Conservation (phyloP, 2,113 vertebrate genomes). For the Apaloderma vittatum region DNA sequence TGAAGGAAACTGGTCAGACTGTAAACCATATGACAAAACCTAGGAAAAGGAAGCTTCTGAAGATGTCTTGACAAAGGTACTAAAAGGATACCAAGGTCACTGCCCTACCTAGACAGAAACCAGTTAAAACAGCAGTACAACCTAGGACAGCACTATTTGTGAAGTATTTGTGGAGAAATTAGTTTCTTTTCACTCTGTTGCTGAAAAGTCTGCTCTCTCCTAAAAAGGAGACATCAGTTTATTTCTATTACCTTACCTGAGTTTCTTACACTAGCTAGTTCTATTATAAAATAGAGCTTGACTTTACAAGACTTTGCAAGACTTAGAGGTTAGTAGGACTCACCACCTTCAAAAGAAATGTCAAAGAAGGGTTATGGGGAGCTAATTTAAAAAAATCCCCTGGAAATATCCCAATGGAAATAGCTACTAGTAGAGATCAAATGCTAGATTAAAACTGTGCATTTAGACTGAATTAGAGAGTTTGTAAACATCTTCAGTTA, state of each 20-base stretch:
- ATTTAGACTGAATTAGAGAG: not conserved
- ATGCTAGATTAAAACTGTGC: not conserved
- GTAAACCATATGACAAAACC: not conserved
- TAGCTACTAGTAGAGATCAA: not conserved
- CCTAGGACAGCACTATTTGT: not conserved
- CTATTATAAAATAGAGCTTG: not conserved
- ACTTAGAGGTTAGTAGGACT: not conserved
- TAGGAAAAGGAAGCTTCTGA: not conserved
- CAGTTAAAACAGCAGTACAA: not conserved
- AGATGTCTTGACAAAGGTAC: not conserved
- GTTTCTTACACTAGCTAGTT: not conserved
- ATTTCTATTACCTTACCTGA: not conserved
- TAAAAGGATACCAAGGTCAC: not conserved
- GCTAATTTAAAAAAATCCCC: accelerated
- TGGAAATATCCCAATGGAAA: too few relatives aligned
- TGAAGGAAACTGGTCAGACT: not conserved
- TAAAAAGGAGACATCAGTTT: not conserved
- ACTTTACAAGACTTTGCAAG: not conserved
- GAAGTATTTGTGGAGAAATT: not conserved
- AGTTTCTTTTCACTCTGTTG: not conserved
- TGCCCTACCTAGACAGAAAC: not conserved
- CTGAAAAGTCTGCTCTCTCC: not conserved
- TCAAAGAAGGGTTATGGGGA: not conserved
- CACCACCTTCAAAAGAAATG: not conserved
- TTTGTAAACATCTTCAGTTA: slow-evolving; percentile 10